A percentile compares a stretch with the other conserved stretches of the same genome.
Evolutionary conservation across 1,140 invertebrate genomes (phyloP).

Genomic region (Saccostrea echinata): DNA sequence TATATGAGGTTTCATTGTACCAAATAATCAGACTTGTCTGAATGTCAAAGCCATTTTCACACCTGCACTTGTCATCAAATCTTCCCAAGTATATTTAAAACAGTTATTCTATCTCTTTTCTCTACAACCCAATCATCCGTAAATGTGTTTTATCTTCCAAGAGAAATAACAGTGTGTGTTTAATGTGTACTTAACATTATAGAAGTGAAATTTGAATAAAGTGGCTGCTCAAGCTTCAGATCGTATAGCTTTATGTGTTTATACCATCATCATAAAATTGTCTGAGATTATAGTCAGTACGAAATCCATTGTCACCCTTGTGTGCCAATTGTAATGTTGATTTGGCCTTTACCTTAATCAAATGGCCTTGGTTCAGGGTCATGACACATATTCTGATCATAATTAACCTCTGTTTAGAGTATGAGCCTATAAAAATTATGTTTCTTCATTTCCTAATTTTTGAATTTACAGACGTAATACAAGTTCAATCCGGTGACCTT

Average conservation of each 20-base stretch:
- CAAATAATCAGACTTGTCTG: background rate
- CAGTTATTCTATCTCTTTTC: background rate
- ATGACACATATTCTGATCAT: too few relatives aligned
- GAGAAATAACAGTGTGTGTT: background rate
- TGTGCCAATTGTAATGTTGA: too few relatives aligned
- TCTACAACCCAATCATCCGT: background rate
- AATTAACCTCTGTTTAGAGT: too few relatives aligned
- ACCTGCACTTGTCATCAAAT: background rate
- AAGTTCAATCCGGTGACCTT: too few relatives aligned
- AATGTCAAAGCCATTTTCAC: slow-evolving; percentile 11
- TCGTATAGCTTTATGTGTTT: background rate
- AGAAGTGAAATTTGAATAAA: background rate
- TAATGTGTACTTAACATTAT: slow-evolving; percentile 5
- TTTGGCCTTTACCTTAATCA: too few relatives aligned
- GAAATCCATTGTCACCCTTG: too few relatives aligned
- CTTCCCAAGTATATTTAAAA: background rate
- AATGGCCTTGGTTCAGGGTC: too few relatives aligned
- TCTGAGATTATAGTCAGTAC: too few relatives aligned
- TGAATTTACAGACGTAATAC: too few relatives aligned
- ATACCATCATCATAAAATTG: background rate
- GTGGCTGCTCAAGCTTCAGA: background rate
- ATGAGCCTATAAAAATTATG: too few relatives aligned
- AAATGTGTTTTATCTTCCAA: background rate
- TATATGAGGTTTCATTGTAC: background rate
- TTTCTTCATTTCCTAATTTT: too few relatives aligned